These are phyloP conservation scores for Podarcis lilfordi DNA, from an alignment of 2,797 vertebrate genomes.

Conservation along the genomic window DNA sequence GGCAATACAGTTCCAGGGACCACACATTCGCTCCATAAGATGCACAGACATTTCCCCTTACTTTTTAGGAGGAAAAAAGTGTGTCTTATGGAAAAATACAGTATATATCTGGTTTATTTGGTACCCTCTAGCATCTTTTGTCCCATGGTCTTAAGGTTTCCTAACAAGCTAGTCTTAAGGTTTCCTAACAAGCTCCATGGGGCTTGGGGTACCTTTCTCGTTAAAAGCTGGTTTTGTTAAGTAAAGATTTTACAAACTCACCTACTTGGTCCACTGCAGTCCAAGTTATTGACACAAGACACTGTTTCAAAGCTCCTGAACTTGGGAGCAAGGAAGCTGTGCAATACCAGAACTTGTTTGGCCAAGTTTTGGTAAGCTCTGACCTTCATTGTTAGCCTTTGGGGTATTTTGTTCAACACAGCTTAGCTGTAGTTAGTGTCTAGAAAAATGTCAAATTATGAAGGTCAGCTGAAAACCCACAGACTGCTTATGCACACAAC, in stretches of 20 bases:
- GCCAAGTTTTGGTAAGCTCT: not conserved
- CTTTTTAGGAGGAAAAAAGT: no score
- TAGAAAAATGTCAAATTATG: not conserved
- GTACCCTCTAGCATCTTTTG: no score
- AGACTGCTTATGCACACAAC: not conserved
- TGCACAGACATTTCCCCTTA: no score
- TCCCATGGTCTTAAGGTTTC: not conserved
- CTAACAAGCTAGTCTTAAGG: not conserved
- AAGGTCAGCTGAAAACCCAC: not conserved
- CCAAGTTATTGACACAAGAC: not conserved
- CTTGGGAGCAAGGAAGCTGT: not conserved
- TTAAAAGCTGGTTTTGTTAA: not conserved
- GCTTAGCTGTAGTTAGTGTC: no score
- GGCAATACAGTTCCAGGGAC: no score
- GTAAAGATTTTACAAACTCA: not conserved
- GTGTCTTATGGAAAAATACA: no score
- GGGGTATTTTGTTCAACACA: not conserved
- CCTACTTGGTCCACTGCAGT: not conserved
- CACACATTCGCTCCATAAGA: no score
- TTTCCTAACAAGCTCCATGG: not conserved
- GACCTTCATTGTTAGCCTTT: not conserved
- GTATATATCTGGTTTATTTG: not conserved
- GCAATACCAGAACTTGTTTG: not conserved
- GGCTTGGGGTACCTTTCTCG: not conserved
- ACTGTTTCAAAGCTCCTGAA: not conserved